phyloP scores from a whole-genome alignment of 2,113 vertebrate genomes.

The Takifugu flavidus region DNA sequence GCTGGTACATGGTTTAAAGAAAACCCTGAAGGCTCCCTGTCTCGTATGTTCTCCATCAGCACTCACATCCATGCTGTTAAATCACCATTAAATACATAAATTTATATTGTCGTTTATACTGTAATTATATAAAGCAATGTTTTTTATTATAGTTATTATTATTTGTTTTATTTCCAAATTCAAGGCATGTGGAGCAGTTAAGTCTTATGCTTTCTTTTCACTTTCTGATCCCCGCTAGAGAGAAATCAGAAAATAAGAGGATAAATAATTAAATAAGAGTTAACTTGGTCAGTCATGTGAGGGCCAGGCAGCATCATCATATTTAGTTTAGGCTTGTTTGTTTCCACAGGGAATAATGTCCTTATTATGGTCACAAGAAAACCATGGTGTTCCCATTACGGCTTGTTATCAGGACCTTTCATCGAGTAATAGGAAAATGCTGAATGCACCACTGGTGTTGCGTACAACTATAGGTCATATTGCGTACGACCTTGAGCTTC shows the following conservation, averaged over 20 bases:
- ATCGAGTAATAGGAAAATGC: constrained; percentile 36
- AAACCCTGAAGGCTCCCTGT: too few species aligned
- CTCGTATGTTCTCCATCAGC: too few species aligned
- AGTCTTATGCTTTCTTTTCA: too few species aligned
- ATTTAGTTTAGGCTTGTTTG: constrained; percentile 56
- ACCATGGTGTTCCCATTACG: constrained; percentile 57
- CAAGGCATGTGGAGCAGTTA: too few species aligned
- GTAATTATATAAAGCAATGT: too few species aligned
- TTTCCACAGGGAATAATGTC: constrained; percentile 58
- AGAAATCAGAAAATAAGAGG: constrained; percentile 3
- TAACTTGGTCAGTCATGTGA: constrained; percentile 44
- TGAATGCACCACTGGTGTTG: constrained; percentile 22
- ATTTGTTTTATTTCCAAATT: too few species aligned
- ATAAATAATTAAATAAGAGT: constrained; percentile 43
- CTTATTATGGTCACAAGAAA: constrained; percentile 67
- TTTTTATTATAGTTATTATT: too few species aligned
- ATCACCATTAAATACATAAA: too few species aligned
- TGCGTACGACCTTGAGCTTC: not conserved
- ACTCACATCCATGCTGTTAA: too few species aligned
- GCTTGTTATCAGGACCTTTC: constrained; percentile 49
- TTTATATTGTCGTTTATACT: too few species aligned
- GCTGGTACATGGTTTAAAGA: too few species aligned
- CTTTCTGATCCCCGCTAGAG: not conserved
- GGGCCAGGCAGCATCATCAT: constrained; percentile 40
- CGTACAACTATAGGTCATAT: not conserved